A percentile compares a stretch with the other conserved stretches of the same genome.
Evolutionary conservation across 92 coral and sea anemone genomes (phyloP).

Genomic region (Umimayanthus chanpuru): DNA sequence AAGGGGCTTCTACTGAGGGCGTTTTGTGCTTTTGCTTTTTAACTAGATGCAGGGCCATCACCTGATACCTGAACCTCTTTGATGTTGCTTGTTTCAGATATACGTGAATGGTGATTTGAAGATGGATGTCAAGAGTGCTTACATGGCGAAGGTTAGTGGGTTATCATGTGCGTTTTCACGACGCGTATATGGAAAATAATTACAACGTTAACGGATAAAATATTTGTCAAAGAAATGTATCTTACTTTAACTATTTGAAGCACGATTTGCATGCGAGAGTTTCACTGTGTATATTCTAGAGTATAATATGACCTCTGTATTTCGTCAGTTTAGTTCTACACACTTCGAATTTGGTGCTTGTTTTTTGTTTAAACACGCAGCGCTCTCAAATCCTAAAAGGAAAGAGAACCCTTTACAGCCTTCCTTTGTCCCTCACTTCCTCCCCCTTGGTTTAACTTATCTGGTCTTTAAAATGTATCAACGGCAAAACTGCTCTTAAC

Average conservation of each 20-base stretch:
- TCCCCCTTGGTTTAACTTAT: too few relatives aligned
- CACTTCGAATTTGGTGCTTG: too few relatives aligned
- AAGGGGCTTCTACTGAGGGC: neutral
- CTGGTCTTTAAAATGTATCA: too few relatives aligned
- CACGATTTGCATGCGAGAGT: too few relatives aligned
- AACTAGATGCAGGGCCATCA: neutral
- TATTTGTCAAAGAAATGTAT: neutral
- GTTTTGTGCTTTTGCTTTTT: neutral
- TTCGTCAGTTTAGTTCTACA: too few relatives aligned
- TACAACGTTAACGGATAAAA: neutral
- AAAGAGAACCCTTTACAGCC: too few relatives aligned
- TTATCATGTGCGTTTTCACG: neutral
- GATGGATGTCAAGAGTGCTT: slow-evolving; percentile 90
- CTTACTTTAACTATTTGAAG: neutral
- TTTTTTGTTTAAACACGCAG: too few relatives aligned
- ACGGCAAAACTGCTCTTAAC: too few relatives aligned
- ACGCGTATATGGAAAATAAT: neutral
- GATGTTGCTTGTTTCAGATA: slow-evolving; percentile 54
- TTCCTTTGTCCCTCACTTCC: too few relatives aligned
- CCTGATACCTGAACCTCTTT: neutral
- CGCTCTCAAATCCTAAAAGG: too few relatives aligned
- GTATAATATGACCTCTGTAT: too few relatives aligned
- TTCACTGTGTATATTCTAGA: too few relatives aligned
- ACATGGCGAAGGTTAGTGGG: slow-evolving; percentile 85
- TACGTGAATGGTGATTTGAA: slow-evolving; percentile 69